Conservation (phyloP, 2,888 invertebrate genomes). For the Sinodicranocentrus sp. region DNA sequence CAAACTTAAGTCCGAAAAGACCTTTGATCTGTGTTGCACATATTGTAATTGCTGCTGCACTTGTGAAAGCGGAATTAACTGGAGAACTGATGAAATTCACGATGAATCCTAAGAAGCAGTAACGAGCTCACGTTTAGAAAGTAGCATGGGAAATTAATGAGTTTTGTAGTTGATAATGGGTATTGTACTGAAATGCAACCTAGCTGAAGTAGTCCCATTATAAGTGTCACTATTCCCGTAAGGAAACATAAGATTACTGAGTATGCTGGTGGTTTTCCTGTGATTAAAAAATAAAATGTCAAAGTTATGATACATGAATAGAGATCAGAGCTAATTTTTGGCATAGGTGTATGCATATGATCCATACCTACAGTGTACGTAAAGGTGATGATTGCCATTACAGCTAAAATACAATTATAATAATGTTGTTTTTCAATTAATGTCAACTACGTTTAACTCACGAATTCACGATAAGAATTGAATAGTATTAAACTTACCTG, state of each 20-base stretch:
- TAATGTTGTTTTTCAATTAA: no score
- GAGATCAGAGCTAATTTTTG: no score
- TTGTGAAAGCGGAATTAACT: constrained; percentile 73
- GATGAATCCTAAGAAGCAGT: constrained; percentile 74
- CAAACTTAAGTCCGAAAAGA: constrained; percentile 73
- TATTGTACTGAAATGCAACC: constrained; percentile 12
- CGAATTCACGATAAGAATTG: no score
- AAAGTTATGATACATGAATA: no score
- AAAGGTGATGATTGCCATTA: constrained; percentile 75
- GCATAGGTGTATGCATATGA: not conserved
- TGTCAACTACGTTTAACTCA: not conserved
- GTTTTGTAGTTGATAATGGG: no score
- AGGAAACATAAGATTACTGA: constrained; percentile 74
- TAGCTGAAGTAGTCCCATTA: constrained; percentile 68
- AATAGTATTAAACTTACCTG: no score
- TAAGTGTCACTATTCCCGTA: constrained; percentile 72
- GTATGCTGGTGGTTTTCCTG: constrained; percentile 71
- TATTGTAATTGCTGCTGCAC: constrained; percentile 71
- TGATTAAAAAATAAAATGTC: not conserved
- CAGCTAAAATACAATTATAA: constrained; percentile 60
- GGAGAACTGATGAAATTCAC: constrained; percentile 76
- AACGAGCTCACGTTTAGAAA: no score
- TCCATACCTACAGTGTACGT: constrained; percentile 70
- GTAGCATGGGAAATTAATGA: no score
- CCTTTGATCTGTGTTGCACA: constrained; percentile 75